Evolutionary conservation across 2,888 invertebrate genomes (phyloP), one percentile per base, ranked within the genome.

Genomic region (Hypena proboscidalis): DNA sequence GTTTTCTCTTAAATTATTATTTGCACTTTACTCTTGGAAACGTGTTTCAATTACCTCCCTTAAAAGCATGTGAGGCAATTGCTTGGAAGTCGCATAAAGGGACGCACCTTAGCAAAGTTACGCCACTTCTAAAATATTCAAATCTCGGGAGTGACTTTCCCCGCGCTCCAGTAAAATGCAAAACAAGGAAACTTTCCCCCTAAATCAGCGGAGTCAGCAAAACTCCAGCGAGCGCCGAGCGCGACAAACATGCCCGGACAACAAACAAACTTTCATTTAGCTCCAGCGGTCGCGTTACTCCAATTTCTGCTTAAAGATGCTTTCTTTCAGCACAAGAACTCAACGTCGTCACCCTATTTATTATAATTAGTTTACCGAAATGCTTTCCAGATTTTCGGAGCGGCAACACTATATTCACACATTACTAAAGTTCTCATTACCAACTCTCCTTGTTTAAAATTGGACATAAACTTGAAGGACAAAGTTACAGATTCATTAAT

Each of bases 111-210:
- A 78, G 74, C 59, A 53, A 82, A 84, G 76, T 83, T 83, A 73
- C 76, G 77, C 74, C 75, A 69, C 80, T 82, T 80, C 74, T 85
- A 77, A 85, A 86, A 87, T 85, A 88, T 89, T 87, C 80, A 85
- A 83, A 83, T 84, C 85, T 82, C 83, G 54, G 67, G 85, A 84
- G 85, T 71, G 83, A 82, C 80, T 81, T 82, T 82, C 82, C 80
- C 77, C 72, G 72, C 65, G 72, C 77, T 72, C 67, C 80, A 73
- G 77, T 83, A 79, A 82, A 87, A 88, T 89, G 81, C 83, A 82
- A 89, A 89, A 88, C 85, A 87, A 83, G 83, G 68, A 80, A 88
- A 88, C 75, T 88, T 89, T 80, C 70, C 54, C 81, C 80, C 77
- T 83, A 88, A 89, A 89, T 87, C 85, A 86, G 80, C 73, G 58